These are phyloP conservation scores for Tachysurus vachellii DNA, from an alignment of 2,113 vertebrate species.

Conservation along the genomic window DNA sequence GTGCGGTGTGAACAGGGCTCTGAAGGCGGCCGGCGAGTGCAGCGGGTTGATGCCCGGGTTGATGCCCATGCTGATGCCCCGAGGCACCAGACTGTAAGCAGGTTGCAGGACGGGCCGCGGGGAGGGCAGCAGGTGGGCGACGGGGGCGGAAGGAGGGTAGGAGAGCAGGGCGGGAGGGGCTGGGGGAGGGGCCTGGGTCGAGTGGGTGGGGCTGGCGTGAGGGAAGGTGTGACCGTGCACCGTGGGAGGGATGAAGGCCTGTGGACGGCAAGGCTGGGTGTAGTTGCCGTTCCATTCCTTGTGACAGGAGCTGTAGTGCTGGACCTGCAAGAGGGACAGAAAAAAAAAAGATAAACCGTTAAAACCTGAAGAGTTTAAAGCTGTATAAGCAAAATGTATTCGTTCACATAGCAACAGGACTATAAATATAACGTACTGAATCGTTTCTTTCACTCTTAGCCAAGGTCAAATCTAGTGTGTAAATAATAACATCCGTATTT, in stretches of 20 bases:
- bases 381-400: neutral
- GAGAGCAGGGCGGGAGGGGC: conserved; percentile 81
- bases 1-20: conserved; percentile 84
- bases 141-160: conserved; percentile 78
- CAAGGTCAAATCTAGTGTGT: neutral
- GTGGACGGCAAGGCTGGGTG: conserved; percentile 79
- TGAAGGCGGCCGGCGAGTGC: conserved; percentile 82
- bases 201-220: conserved; percentile 87
- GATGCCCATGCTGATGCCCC: conserved; percentile 86
- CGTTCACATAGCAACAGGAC: neutral
- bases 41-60: conserved; percentile 82
- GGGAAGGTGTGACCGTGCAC: conserved; percentile 83
- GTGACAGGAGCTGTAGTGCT: conserved; percentile 83
- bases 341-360: neutral
- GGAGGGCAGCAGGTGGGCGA: conserved; percentile 84
- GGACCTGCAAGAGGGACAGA: conserved; percentile 72
- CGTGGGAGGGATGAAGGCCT: conserved; percentile 84
- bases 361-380: neutral
- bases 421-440: neutral
- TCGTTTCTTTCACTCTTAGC: neutral
- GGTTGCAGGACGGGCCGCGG: conserved; percentile 83
- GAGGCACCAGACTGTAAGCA: conserved; percentile 85
- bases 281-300: conserved; percentile 97
- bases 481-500: too few relatives aligned
- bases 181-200: conserved; percentile 75